phyloP scores from a whole-genome alignment of 2,113 vertebrate genomes.

The Argyrosomus japonicus region DNA sequence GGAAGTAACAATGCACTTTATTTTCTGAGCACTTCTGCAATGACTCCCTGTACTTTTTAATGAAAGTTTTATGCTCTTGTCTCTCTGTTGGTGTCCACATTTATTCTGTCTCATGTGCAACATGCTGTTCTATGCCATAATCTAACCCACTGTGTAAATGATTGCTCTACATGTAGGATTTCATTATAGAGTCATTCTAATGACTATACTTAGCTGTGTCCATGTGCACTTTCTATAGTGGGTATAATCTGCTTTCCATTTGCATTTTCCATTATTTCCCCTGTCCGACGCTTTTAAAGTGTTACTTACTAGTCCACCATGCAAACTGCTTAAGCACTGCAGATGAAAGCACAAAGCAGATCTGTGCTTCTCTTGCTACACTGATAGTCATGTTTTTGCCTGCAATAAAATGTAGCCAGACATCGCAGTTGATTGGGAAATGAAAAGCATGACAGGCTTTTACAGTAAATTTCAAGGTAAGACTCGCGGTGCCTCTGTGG shows the following conservation, averaged over 20 bases:
- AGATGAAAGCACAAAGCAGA: slow-evolving; percentile 56
- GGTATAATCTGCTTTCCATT: slow-evolving; percentile 47
- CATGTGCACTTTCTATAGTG: slow-evolving; percentile 33
- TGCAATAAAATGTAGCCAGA: slow-evolving; percentile 41
- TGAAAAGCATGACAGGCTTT: slow-evolving; percentile 26
- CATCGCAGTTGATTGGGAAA: slow-evolving; percentile 28
- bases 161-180: slow-evolving; percentile 51
- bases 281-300: slow-evolving; percentile 56
- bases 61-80: slow-evolving; percentile 48
- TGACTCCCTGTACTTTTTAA: slow-evolving; percentile 28
- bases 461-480: slow-evolving; percentile 40
- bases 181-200: slow-evolving; percentile 56
- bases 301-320: slow-evolving; percentile 60
- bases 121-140: slow-evolving; percentile 47
- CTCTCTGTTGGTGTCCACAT: slow-evolving; percentile 51
- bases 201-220: slow-evolving; percentile 48
- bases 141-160: slow-evolving; percentile 49
- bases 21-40: slow-evolving; percentile 12
- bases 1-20: background rate
- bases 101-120: slow-evolving; percentile 28
- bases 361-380: slow-evolving; percentile 17
- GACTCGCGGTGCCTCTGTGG: background rate
- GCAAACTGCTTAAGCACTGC: slow-evolving; percentile 44
- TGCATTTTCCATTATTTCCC: slow-evolving; percentile 69
- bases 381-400: slow-evolving; percentile 49